Evolutionary conservation across 1,140 invertebrate genomes (phyloP).

Genomic region (Polypedilum pembai): DNA sequence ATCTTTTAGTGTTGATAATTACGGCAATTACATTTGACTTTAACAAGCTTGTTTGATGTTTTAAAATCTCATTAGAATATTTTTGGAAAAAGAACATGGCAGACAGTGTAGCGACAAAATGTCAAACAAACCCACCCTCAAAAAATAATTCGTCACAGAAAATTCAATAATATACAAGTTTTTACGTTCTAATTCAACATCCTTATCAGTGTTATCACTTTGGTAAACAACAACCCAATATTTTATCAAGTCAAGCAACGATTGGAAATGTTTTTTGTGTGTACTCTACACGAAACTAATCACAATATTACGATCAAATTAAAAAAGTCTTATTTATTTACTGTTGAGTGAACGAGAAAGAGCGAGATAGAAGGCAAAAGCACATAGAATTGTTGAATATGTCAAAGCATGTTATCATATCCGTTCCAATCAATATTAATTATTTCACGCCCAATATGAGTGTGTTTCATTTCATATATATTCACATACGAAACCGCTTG

Average conservation of each 20-base stretch:
- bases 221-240: constrained; percentile 15
- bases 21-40: too few relatives aligned
- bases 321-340: background rate
- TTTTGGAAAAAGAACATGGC: background rate
- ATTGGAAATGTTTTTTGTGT: constrained; percentile 17
- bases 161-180: background rate
- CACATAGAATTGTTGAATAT: constrained; percentile 16
- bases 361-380: background rate
- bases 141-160: background rate
- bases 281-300: constrained; percentile 23
- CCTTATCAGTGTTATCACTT: background rate
- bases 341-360: too few relatives aligned
- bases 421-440: constrained; percentile 26
- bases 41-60: too few relatives aligned
- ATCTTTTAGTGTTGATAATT: too few relatives aligned
- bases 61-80: too few relatives aligned
- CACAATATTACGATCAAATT: constrained; percentile 25
- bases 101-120: background rate
- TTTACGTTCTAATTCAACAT: background rate
- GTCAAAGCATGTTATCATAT: constrained; percentile 27
- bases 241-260: background rate
- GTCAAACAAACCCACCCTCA: background rate
- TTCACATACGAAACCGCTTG: background rate
- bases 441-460: background rate
- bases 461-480: background rate